These are phyloP conservation scores for Syrista parreyssii DNA, from an alignment of 2,888 invertebrate genomes.

Conservation along the genomic window DNA sequence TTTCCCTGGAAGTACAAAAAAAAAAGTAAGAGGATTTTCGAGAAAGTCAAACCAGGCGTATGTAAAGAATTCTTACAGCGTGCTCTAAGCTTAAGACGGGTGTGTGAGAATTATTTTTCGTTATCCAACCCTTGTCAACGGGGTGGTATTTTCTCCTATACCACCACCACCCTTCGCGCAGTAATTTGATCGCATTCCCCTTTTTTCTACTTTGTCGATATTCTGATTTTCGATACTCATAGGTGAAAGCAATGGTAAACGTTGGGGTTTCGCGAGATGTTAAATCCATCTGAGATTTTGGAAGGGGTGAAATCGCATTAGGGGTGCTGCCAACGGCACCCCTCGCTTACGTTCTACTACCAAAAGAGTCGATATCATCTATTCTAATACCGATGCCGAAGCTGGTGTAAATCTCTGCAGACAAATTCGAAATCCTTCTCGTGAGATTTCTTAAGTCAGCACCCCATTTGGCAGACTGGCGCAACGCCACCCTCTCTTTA, in stretches of 20 bases:
- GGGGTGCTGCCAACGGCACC: constrained; percentile 26
- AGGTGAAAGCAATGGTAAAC: not conserved
- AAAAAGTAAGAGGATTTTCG: not conserved
- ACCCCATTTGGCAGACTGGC: not conserved
- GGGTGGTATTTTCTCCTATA: not conserved
- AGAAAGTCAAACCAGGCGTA: not conserved
- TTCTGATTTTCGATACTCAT: not conserved
- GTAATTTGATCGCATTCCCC: not conserved
- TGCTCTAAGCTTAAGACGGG: not conserved
- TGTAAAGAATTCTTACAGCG: not conserved
- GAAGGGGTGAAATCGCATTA: constrained; percentile 43
- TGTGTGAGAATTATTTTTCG: not conserved
- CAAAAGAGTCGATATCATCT: constrained; percentile 34
- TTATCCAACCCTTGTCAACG: not conserved
- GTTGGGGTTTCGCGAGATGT: constrained; percentile 22
- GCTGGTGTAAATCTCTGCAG: constrained; percentile 46
- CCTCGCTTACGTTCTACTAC: constrained; percentile 20
- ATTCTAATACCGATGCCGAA: constrained; percentile 41
- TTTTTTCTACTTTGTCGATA: not conserved
- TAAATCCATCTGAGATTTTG: constrained; percentile 35
- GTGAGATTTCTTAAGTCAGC: constrained; percentile 37
- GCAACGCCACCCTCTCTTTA: not conserved
- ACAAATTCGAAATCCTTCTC: constrained; percentile 49
- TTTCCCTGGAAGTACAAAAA: not conserved
- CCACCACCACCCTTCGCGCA: not conserved